Conservation (phyloP, 2,113 vertebrate species). For the Tragelaphus imberbis region DNA sequence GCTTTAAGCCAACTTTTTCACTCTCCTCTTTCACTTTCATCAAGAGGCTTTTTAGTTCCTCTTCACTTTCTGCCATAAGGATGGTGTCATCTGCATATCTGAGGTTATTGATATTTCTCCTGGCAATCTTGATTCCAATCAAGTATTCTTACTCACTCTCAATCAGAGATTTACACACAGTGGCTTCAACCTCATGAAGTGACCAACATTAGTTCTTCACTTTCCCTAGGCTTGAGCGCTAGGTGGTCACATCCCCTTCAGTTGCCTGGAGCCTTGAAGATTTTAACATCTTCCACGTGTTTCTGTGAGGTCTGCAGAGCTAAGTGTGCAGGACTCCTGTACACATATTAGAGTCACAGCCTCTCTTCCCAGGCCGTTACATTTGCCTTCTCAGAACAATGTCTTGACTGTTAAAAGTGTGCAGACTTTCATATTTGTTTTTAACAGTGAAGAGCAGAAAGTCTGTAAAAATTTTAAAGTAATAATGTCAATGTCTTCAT, state of each 20-base stretch:
- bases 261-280: conserved; percentile 46
- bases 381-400: conserved; percentile 58
- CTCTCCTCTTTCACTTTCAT: no score
- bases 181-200: conserved; percentile 44
- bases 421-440: conserved; percentile 72
- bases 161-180: conserved; percentile 28
- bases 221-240: conserved; percentile 38
- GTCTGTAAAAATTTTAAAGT: conserved; percentile 43
- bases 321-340: conserved; percentile 44
- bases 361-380: conserved; percentile 51
- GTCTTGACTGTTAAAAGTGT: conserved; percentile 48
- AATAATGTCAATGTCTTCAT: conserved; percentile 51
- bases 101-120: no score
- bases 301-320: conserved; percentile 51
- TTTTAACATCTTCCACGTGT: conserved; percentile 53
- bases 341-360: conserved; percentile 49
- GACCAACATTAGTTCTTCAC: conserved; percentile 38
- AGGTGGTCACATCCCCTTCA: conserved; percentile 1
- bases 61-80: no score
- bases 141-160: background rate
- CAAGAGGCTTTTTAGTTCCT: no score
- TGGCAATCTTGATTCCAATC: no score
- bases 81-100: no score
- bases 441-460: conserved; percentile 76
- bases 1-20: no score